Conservation (phyloP, 64 coral and sea anemone species). For the Porites lutea region DNA sequence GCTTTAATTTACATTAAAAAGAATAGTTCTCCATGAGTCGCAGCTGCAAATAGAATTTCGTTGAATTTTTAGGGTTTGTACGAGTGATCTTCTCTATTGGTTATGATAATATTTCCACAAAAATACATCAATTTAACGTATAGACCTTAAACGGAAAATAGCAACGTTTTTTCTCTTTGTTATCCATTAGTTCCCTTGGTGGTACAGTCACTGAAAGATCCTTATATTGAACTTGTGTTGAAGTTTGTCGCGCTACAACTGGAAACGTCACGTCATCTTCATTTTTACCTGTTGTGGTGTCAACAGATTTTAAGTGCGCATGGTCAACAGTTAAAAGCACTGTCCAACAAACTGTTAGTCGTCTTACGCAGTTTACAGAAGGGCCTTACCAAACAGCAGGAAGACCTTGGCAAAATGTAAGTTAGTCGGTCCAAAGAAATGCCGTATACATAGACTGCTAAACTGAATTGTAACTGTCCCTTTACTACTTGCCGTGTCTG, state of each 20-base stretch:
- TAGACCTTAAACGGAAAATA: too few species aligned
- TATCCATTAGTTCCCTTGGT: conserved; percentile 76
- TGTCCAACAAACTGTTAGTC: conserved; percentile 67
- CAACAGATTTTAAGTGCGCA: conserved; percentile 85
- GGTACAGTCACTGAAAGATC: conserved; percentile 65
- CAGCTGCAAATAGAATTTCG: too few species aligned
- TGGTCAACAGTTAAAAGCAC: conserved; percentile 71
- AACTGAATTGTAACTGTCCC: too few species aligned
- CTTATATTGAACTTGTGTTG: conserved; percentile 84
- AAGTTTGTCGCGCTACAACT: conserved; percentile 85
- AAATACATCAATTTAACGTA: too few species aligned
- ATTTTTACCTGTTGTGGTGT: conserved; percentile 96
- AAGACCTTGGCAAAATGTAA: conserved; percentile 89
- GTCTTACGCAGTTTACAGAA: conserved; percentile 92
- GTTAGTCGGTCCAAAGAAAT: conserved; percentile 4
- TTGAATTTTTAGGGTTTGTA: too few species aligned
- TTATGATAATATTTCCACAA: too few species aligned
- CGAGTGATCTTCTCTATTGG: too few species aligned
- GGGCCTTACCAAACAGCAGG: conserved; percentile 87
- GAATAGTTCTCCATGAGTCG: too few species aligned
- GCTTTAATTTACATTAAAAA: too few species aligned
- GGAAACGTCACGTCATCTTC: conserved; percentile 85
- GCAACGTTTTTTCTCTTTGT: background rate
- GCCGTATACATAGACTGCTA: background rate
- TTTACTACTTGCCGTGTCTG: background rate